Base-by-base conservation (phyloP, 2,113 vertebrate species). In the Proteles cristata region DNA sequence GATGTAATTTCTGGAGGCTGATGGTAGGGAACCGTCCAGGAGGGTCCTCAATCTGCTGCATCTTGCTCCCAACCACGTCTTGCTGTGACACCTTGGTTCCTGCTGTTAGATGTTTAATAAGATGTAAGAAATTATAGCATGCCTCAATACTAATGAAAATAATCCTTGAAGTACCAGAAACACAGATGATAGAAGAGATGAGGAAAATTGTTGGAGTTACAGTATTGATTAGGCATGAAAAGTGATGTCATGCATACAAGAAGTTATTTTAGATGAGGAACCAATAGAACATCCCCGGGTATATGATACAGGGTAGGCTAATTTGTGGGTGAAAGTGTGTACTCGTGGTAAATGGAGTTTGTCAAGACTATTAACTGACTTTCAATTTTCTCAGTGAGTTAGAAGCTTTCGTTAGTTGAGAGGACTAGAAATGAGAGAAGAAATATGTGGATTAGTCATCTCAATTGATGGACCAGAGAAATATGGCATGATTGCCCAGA, bases 371-470 rank as follows among this genome's bases (percentile, higher is more conserved):
- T 77, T 55, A 88, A 21, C 71, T 82, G 11, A 82, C 15, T 68
- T 93, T 77, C 25, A 96, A 89, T 33, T 88, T 69, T 80, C 69
- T 77, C 35, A 83, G 9, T 63, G 35, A 96, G 50, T 33, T 81
- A 76, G 17, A 87, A 74, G 8, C 48, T 82, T 48, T 25, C 58
- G 48, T n/a, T 76, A 19, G 61, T 25, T 50, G 19, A 84, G 48
- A 61, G 33, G 68, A 61, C 50, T 53, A 9, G 19, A 76, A 93
- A 89, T 68, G 26, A 88, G 48, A 81, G 43, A 95, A 63, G 10
- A 55, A 82, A 39, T 33, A 87, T 66, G 4, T 45, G 55, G 82
- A 82, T 55, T 28, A 82, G 58, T 50, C 55, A 83, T 88, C 45
- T 76, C n/a, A 71, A 86, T 26, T 93, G 68, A 58, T 66, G 43